Evolutionary conservation across 2,113 vertebrate genomes (phyloP).

Genomic region (Etheostoma spectabile): DNA sequence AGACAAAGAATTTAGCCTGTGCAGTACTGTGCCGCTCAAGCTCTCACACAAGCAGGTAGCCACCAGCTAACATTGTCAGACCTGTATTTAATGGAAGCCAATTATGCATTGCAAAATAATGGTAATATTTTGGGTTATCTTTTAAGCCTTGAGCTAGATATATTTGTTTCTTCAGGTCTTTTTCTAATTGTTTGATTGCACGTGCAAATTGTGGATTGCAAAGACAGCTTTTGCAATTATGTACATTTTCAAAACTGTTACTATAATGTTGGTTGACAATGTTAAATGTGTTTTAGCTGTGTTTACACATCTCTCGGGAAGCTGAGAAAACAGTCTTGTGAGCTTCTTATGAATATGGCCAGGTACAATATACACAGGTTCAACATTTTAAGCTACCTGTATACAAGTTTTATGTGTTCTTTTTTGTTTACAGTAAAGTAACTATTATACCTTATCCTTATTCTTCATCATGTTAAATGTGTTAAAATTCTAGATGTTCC

Average conservation of each 20-base stretch:
- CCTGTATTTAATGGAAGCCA: conserved; percentile 28
- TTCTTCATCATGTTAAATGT: background rate
- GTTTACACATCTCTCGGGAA: background rate
- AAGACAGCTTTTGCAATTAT: background rate
- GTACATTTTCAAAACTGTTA: conserved; percentile 3
- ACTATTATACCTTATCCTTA: background rate
- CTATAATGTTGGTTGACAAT: conserved; percentile 13
- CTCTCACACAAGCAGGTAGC: conserved; percentile 56
- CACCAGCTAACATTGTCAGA: conserved; percentile 9
- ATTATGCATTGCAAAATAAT: conserved; percentile 42
- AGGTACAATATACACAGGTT: background rate
- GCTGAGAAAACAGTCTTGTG: background rate
- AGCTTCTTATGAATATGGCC: background rate
- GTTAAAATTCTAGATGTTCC: conserved; percentile 10
- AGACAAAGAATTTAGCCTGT: conserved; percentile 77
- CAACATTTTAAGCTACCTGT: background rate
- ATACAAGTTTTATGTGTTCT: background rate
- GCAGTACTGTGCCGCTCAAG: conserved; percentile 45
- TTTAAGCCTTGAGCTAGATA: background rate
- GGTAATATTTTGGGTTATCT: background rate
- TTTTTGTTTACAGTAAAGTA: background rate
- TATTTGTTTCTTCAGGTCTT: background rate
- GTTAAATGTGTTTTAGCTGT: background rate
- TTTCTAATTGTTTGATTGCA: background rate
- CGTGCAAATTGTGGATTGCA: background rate